Percentiles rank a stretch among this genome's conserved stretches.
Conservation (phyloP, 2,888 invertebrate genomes). For the Nesidiocoris tenuis region DNA sequence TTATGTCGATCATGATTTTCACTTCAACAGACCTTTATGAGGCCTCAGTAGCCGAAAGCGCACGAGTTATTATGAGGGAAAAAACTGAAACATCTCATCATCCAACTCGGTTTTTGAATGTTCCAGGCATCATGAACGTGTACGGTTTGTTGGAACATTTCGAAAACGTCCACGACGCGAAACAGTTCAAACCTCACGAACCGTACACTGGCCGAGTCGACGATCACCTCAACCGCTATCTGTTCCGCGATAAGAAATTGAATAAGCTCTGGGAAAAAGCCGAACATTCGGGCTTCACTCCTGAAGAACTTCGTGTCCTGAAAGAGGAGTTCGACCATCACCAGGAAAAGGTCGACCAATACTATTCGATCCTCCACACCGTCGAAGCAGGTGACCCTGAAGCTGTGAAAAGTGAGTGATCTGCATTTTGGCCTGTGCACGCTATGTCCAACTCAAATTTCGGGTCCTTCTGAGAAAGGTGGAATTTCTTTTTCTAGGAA, state of each 20-base stretch:
- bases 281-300: slow-evolving; percentile 79
- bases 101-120: too few relatives aligned
- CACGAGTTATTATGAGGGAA: too few relatives aligned
- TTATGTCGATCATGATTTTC: not conserved
- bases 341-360: slow-evolving; percentile 89
- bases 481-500: too few relatives aligned
- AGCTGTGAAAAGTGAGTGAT: slow-evolving; percentile 38
- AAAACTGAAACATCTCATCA: too few relatives aligned
- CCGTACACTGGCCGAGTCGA: slow-evolving; percentile 60
- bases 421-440: too few relatives aligned
- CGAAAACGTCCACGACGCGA: slow-evolving; percentile 65
- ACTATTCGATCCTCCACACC: slow-evolving; percentile 74
- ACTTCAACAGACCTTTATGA: too few relatives aligned
- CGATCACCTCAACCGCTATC: slow-evolving; percentile 61
- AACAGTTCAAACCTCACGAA: slow-evolving; percentile 61
- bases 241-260: slow-evolving; percentile 87
- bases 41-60: too few relatives aligned
- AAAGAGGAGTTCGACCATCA: slow-evolving; percentile 89
- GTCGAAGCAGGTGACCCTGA: slow-evolving; percentile 57
- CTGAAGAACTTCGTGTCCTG: slow-evolving; percentile 75
- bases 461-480: too few relatives aligned
- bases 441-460: too few relatives aligned
- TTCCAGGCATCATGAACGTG: slow-evolving; percentile 70
- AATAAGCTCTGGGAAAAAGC: slow-evolving; percentile 89
- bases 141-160: slow-evolving; percentile 80